Percentiles rank a stretch among this genome's conserved stretches.
Conservation (phyloP, 2,113 vertebrate genomes). For the Poeciliopsis occidentalis region DNA sequence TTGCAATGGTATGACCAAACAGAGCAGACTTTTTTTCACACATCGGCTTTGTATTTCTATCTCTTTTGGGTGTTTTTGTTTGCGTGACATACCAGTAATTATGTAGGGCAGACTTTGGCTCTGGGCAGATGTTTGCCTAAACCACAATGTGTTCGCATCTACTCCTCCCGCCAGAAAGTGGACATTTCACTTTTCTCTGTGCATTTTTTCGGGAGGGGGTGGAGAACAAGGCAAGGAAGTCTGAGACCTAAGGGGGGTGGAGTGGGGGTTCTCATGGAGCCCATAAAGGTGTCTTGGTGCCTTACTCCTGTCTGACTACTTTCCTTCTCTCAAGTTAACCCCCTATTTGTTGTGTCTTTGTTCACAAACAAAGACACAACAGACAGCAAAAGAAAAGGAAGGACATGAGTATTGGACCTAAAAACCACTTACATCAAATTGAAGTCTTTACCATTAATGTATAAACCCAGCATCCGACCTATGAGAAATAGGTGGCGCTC, state of each 20-base stretch:
- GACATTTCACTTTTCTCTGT: conserved; percentile 46
- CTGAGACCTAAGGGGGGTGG: conserved; percentile 30
- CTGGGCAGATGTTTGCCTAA: conserved; percentile 57
- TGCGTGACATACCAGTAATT: conserved; percentile 22
- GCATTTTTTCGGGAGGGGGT: conserved; percentile 17
- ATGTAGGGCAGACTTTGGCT: conserved; percentile 48
- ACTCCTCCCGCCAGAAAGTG: conserved; percentile 42
- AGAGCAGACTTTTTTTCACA: conserved; percentile 18
- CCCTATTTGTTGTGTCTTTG: neutral
- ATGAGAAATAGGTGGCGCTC: conserved; percentile 34
- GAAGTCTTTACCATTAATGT: neutral
- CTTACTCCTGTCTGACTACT: neutral
- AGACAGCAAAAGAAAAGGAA: too few species aligned
- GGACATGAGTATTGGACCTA: too few species aligned
- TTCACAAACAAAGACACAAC: too few species aligned
- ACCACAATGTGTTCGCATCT: conserved; percentile 54
- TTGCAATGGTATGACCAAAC: conserved; percentile 36
- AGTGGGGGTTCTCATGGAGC: conserved; percentile 36
- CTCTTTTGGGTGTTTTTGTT: neutral
- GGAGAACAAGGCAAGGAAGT: conserved; percentile 44
- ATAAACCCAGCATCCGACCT: conserved; percentile 6
- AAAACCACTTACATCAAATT: neutral
- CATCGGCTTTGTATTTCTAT: conserved; percentile 27
- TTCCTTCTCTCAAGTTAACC: neutral
- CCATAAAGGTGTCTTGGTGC: conserved; percentile 15